Conservation (phyloP, 2,113 vertebrate species). For the Bubo bubo region DNA sequence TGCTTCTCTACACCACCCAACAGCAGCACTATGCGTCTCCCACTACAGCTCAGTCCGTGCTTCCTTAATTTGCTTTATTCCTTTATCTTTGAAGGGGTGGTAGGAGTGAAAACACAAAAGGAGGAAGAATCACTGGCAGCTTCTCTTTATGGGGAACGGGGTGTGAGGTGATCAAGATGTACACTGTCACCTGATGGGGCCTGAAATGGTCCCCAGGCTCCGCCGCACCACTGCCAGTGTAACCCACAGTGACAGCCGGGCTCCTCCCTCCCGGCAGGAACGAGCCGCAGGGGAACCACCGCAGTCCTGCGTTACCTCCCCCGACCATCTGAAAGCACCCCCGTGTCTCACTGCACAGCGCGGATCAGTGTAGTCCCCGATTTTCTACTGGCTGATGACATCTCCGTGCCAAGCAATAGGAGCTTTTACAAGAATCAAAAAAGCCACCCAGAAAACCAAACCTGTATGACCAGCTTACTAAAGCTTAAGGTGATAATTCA, state of each 20-base stretch:
- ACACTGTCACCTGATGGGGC: neutral
- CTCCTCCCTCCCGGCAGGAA: fast-evolving
- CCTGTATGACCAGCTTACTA: neutral
- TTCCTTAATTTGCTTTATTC: neutral
- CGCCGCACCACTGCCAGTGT: neutral
- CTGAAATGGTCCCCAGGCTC: neutral
- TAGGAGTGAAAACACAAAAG: neutral
- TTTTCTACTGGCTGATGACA: neutral
- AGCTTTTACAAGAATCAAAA: neutral
- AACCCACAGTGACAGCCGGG: neutral
- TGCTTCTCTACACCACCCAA: neutral
- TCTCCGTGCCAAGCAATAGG: neutral
- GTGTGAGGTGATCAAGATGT: neutral
- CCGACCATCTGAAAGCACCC: neutral
- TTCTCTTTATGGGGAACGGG: neutral
- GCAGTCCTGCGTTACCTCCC: neutral
- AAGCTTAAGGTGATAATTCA: neutral
- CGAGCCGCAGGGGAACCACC: fast-evolving
- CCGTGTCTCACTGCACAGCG: neutral
- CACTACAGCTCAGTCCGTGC: neutral
- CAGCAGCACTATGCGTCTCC: neutral
- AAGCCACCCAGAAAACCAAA: neutral
- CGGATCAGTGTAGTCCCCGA: fast-evolving
- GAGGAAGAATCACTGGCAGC: neutral
- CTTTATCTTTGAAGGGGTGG: neutral